These are phyloP conservation scores for Leptinotarsa lineolata DNA, from an alignment of 1,140 invertebrate species.

Conservation along the genomic window DNA sequence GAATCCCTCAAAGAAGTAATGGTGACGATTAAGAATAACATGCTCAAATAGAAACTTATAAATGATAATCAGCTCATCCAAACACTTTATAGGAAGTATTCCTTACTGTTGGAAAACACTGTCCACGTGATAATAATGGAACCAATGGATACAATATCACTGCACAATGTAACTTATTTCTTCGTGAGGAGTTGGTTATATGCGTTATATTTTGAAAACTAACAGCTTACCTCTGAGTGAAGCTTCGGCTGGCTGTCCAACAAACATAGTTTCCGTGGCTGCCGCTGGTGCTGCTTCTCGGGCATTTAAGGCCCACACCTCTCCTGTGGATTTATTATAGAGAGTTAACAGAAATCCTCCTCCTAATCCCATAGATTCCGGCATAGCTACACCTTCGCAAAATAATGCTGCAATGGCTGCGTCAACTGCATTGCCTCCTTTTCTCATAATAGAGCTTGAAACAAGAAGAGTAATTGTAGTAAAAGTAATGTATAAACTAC, in stretches of 20 bases:
- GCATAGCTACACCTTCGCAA: slow-evolving; percentile 80
- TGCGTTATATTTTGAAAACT: too few relatives aligned
- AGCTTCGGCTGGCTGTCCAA: slow-evolving; percentile 34
- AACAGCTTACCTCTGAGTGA: slow-evolving; percentile 13
- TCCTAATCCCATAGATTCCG: slow-evolving; percentile 81
- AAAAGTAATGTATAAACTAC: too few relatives aligned
- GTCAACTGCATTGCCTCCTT: slow-evolving; percentile 77
- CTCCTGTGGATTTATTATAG: slow-evolving; percentile 64
- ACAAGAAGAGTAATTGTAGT: background rate
- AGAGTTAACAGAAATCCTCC: slow-evolving; percentile 82
- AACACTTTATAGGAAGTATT: too few relatives aligned
- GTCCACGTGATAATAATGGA: too few relatives aligned
- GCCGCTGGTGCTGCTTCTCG: slow-evolving; percentile 70
- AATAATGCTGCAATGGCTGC: slow-evolving; percentile 78
- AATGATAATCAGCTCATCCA: too few relatives aligned
- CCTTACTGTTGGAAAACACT: too few relatives aligned
- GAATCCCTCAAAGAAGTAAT: too few relatives aligned
- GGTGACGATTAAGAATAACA: too few relatives aligned
- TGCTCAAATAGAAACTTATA: too few relatives aligned
- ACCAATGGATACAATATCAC: too few relatives aligned
- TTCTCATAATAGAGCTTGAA: slow-evolving; percentile 39
- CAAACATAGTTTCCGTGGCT: slow-evolving; percentile 67
- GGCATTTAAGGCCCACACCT: slow-evolving; percentile 64
- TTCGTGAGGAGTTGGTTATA: too few relatives aligned
- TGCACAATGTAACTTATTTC: too few relatives aligned